phyloP scores from a whole-genome alignment of 2,797 vertebrate species.

The Pantherophis alleghaniensis region DNA sequence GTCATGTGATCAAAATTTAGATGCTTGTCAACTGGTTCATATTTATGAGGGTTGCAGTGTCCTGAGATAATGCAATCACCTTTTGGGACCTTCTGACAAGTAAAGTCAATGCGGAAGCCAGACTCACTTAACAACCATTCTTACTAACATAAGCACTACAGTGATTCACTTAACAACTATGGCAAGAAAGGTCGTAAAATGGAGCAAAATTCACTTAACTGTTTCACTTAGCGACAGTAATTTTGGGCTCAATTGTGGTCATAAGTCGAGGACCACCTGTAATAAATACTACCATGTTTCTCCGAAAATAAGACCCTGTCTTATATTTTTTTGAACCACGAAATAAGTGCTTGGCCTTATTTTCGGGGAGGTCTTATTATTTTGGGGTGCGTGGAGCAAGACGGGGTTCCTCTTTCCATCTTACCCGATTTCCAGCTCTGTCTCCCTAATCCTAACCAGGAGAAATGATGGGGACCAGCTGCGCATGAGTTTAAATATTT shows the following conservation, averaged over 20 bases:
- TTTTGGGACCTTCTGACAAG: not conserved
- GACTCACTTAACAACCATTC: no score
- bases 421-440: no score
- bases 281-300: no score
- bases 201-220: not conserved
- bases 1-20: not conserved
- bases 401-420: no score
- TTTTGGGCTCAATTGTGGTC: not conserved
- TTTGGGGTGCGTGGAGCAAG: no score
- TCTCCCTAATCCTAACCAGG: no score
- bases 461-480: no score
- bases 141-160: not conserved
- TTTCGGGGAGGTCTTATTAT: no score
- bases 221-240: not conserved
- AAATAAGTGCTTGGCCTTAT: no score
- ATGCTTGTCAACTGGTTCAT: not conserved
- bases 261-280: rapidly evolving
- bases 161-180: not conserved
- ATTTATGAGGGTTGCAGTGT: not conserved
- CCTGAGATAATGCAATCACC: not conserved
- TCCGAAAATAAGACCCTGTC: no score
- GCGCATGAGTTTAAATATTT: no score
- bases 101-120: not conserved
- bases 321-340: no score
- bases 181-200: not conserved